Percentiles rank a stretch among this genome's conserved stretches.
Evolutionary conservation across 2,113 vertebrate genomes (phyloP).

Genomic region (Poeciliopsis retropinna): DNA sequence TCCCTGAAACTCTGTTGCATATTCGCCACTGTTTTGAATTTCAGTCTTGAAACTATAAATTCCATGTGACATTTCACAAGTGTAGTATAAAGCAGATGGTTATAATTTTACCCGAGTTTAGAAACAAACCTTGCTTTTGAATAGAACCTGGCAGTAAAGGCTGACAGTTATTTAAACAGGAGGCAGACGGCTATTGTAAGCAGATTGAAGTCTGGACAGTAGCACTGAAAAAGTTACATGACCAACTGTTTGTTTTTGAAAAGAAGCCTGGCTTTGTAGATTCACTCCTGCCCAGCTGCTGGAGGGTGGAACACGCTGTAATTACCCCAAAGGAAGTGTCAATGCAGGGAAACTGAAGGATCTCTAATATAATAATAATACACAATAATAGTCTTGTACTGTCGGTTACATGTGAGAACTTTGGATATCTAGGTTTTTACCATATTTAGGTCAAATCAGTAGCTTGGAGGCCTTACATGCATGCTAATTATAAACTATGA

Average conservation of each 20-base stretch:
- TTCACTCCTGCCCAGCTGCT: conserved; percentile 13
- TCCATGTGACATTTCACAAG: conserved; percentile 16
- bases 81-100: conserved; percentile 4
- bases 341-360: not conserved
- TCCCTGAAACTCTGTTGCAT: too few species aligned
- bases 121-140: conserved; percentile 33
- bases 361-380: not conserved
- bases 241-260: conserved; percentile 5
- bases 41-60: conserved; percentile 3
- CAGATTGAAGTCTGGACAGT: conserved; percentile 21
- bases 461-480: not conserved
- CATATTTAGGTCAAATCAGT: not conserved
- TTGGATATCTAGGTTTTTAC: not conserved
- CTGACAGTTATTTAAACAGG: conserved; percentile 36
- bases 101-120: conserved; percentile 19
- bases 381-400: too few species aligned
- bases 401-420: not conserved
- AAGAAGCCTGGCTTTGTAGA: not conserved
- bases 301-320: not conserved
- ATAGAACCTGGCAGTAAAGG: conserved; percentile 8
- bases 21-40: not conserved
- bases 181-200: conserved; percentile 11
- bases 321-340: not conserved
- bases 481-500: not conserved
- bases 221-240: conserved; percentile 10